phyloP scores from a whole-genome alignment of 2,797 vertebrate genomes.

The Otolemur crassicaudatus region DNA sequence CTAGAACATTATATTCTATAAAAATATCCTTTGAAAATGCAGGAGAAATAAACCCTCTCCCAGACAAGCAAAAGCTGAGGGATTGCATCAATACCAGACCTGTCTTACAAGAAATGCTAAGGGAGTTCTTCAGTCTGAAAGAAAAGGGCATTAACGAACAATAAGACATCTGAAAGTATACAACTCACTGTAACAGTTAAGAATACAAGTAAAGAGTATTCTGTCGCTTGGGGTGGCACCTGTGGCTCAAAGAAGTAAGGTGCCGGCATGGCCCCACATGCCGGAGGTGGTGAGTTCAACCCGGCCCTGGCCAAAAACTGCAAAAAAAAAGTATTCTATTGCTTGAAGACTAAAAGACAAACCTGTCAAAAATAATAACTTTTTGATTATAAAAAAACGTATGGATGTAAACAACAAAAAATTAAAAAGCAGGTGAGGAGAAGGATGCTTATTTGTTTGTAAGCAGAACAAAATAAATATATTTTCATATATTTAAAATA shows the following conservation, averaged over 20 bases:
- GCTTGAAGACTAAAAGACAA: not conserved
- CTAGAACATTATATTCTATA: no score
- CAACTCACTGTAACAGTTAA: not conserved
- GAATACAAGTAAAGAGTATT: not conserved
- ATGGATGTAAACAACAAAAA: not conserved
- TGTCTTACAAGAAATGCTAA: no score
- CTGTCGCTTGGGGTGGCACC: no score
- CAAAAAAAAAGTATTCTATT: not conserved
- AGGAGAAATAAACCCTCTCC: no score
- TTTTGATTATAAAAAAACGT: not conserved
- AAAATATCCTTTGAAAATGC: no score
- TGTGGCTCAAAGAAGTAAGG: no score
- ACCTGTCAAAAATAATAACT: not conserved
- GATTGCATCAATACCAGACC: no score
- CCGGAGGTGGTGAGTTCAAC: no score
- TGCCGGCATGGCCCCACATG: no score
- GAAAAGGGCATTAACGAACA: not conserved
- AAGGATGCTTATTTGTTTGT: not conserved
- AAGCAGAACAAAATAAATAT: not conserved
- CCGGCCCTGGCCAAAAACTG: no score
- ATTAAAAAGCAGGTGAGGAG: not conserved
- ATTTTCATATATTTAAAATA: not conserved
- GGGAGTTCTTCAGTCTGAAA: not conserved
- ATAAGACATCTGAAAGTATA: not conserved
- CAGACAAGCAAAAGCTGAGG: no score